Evolutionary conservation across 2,888 invertebrate species (phyloP).

Genomic region (Bombylius major): DNA sequence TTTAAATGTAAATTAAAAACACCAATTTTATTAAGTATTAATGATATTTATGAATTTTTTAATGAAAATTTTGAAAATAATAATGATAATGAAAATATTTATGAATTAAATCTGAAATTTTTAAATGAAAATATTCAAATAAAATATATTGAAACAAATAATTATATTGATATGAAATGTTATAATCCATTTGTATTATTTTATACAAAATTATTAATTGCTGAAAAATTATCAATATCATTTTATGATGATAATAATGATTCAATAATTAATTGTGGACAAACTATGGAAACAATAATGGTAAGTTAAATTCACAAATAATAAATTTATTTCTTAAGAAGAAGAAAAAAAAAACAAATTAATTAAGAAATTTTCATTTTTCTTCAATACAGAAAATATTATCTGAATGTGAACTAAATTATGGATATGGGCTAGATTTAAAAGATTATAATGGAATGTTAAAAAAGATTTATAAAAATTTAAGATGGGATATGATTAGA

Average conservation of each 20-base stretch:
- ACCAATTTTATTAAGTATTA: constrained; percentile 6
- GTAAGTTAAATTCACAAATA: background rate
- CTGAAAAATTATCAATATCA: background rate
- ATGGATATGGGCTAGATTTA: background rate
- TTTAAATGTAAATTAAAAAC: constrained; percentile 4
- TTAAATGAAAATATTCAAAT: constrained; percentile 6
- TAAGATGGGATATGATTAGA: background rate
- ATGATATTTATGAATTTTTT: constrained; percentile 9
- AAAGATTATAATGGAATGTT: background rate
- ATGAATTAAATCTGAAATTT: constrained; percentile 2
- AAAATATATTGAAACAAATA: constrained; percentile 7
- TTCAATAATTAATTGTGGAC: no score
- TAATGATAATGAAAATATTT: background rate
- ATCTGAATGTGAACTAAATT: constrained; percentile 1
- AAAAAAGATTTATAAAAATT: background rate
- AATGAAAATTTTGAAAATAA: background rate
- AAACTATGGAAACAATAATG: background rate
- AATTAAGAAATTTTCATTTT: background rate
- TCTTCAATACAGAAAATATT: background rate
- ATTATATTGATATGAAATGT: constrained; percentile 4
- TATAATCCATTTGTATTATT: constrained; percentile 8
- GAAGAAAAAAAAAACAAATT: no score
- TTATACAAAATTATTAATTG: constrained; percentile 5
- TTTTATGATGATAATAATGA: constrained; percentile 1
- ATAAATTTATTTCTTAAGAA: background rate